A percentile compares a stretch with the other conserved stretches of the same genome.
These are phyloP conservation scores for Seriola quinqueradiata DNA, from an alignment of 2,113 vertebrate species.

Conservation along the genomic window DNA sequence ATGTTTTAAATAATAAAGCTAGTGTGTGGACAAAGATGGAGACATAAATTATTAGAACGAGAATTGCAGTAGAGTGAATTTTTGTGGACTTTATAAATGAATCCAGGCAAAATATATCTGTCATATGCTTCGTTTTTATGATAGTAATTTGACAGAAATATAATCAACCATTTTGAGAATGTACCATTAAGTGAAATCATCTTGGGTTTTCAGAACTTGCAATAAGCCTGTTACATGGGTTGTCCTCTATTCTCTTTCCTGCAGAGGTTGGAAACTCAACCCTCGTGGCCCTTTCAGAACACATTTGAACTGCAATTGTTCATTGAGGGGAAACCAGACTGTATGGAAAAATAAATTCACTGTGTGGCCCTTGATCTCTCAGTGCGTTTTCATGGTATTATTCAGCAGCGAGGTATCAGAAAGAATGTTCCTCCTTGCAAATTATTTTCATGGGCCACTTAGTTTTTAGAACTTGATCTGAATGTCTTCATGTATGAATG, in stretches of 20 bases:
- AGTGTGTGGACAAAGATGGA: no score
- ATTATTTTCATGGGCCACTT: conserved; percentile 66
- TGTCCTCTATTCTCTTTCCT: neutral
- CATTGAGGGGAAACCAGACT: neutral
- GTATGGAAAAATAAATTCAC: conserved; percentile 50
- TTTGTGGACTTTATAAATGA: no score
- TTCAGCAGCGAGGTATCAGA: conserved; percentile 49
- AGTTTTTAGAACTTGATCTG: conserved; percentile 51
- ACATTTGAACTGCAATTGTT: neutral
- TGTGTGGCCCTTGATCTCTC: conserved; percentile 38
- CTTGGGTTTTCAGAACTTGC: no score
- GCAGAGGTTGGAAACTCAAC: neutral
- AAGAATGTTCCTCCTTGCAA: conserved; percentile 49
- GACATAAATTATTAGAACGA: no score
- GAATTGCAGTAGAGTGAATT: no score
- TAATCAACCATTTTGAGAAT: neutral
- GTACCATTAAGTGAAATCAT: no score
- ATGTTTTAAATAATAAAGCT: no score
- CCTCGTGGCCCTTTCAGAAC: neutral
- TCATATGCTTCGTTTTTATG: no score
- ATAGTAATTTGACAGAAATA: neutral
- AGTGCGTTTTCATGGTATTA: conserved; percentile 14
- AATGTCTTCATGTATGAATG: conserved; percentile 36
- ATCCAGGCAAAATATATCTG: no score
- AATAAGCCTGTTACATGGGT: neutral